phyloP scores from a whole-genome alignment of 2,797 vertebrate species.

The Pseudomugil tenellus region DNA sequence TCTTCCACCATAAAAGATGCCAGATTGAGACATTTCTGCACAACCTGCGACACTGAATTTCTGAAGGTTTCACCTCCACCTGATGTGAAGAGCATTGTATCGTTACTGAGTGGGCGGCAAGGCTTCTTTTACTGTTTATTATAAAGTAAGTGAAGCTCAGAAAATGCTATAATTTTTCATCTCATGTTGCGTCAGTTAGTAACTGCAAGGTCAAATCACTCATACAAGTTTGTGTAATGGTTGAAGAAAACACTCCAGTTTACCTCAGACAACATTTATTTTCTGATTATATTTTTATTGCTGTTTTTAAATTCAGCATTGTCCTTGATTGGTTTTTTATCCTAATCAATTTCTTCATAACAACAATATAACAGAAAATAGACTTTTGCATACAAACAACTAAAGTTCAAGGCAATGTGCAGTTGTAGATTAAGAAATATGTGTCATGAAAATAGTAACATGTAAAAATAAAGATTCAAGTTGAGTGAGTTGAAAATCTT shows the following conservation, averaged over 20 bases:
- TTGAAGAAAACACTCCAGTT: neutral
- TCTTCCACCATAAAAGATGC: neutral
- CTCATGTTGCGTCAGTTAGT: conserved; percentile 9
- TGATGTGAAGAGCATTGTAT: conserved; percentile 26
- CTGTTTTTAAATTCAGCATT: too few relatives aligned
- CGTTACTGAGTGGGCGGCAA: conserved; percentile 43
- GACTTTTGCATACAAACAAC: too few relatives aligned
- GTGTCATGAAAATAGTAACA: too few relatives aligned
- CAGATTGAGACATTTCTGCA: neutral
- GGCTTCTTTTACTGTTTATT: conserved; percentile 37
- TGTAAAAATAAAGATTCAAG: too few relatives aligned
- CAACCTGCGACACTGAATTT: conserved; percentile 2
- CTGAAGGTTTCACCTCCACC: conserved; percentile 14
- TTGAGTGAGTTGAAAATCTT: too few relatives aligned
- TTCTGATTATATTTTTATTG: neutral
- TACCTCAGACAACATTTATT: neutral
- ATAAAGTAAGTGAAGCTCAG: conserved; percentile 36
- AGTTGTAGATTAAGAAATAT: too few relatives aligned
- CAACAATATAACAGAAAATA: too few relatives aligned
- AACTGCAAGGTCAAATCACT: conserved; percentile 15
- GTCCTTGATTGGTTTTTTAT: too few relatives aligned
- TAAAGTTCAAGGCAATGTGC: too few relatives aligned
- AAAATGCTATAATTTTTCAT: conserved; percentile 32
- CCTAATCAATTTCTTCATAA: too few relatives aligned
- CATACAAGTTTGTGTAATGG: neutral